A percentile compares a stretch with the other conserved stretches of the same genome.
phyloP scores from a whole-genome alignment of 2,888 invertebrate genomes.

The Cephus pygmeus region DNA sequence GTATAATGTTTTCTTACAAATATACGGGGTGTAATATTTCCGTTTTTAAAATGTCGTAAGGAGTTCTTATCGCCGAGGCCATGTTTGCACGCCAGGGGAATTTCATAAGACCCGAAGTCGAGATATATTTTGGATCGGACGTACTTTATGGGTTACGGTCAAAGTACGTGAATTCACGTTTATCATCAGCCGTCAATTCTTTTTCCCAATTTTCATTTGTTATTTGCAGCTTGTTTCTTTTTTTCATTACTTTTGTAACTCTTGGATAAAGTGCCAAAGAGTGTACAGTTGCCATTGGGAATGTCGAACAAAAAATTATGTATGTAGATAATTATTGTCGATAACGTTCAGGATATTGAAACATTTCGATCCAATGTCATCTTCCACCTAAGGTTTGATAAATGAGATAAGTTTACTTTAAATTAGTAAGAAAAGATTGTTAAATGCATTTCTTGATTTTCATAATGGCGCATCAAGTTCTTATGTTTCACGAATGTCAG shows the following conservation, averaged over 20 bases:
- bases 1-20: not conserved
- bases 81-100: not conserved
- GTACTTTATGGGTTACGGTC: not conserved
- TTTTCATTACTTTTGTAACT: not conserved
- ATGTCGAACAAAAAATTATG: not conserved
- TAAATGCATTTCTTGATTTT: not conserved
- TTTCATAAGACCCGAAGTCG: not conserved
- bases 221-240: not conserved
- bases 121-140: not conserved
- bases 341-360: not conserved
- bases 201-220: not conserved
- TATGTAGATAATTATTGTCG: not conserved
- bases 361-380: not conserved
- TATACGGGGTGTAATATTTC: not conserved
- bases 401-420: not conserved
- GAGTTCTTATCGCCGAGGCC: not conserved
- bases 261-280: not conserved
- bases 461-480: not conserved
- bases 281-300: not conserved
- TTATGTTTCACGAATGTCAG: not conserved
- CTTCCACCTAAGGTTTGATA: not conserved
- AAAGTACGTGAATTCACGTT: not conserved
- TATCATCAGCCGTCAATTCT: not conserved
- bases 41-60: not conserved
- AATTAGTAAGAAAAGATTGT: not conserved